Evolutionary conservation across 2,113 vertebrate genomes (phyloP), one percentile per base, ranked within the genome.

Genomic region (Podilymbus podiceps): DNA sequence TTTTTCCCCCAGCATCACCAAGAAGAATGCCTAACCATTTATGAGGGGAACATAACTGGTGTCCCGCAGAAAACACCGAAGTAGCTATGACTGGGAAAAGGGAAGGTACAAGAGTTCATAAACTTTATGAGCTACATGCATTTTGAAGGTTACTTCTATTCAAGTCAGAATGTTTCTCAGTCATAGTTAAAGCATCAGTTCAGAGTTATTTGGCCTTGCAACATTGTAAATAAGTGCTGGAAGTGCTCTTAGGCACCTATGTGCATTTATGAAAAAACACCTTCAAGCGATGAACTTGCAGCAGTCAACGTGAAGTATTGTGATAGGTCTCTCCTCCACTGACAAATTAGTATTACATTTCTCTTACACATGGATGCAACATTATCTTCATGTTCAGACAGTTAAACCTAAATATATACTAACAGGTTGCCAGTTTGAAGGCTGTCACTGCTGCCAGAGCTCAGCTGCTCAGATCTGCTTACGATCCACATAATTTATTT

Each of bases 321-420:
- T 6, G 46, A 71, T 33, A 76, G 42, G 47, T 40, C 88, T 24
- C 33, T 33, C 62, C 75, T 73, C 42, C 14, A 46, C 81, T 10
- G 4, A 42, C 73, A 72, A 83, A 92, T 55, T 17, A 83, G 50
- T 8, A 42, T 78, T 47, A 52, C 25, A 78, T 67, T 83, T 85
- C 89, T 85, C 74, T 69, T 59, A 76, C 88, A 87, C 72, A 59
- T n/a, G 59, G 52, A 69, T 69, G 96, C 94, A 95, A 96, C 86
- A 80, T 31, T 94, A 96, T 88, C 89, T 88, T 71, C 83, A 3
- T 52, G 49, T 68, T 79, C 80, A 83, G 52, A 66, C 67, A 87
- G 85, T 28, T 79, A 58, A 94, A 81, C 88, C 85, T 93, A 96
- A 95, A 96, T 95, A 95, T 87, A 96, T 55, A 60, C 18, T 4